Conservation (phyloP, 2,888 invertebrate genomes). For the Sphinx pinastri region DNA sequence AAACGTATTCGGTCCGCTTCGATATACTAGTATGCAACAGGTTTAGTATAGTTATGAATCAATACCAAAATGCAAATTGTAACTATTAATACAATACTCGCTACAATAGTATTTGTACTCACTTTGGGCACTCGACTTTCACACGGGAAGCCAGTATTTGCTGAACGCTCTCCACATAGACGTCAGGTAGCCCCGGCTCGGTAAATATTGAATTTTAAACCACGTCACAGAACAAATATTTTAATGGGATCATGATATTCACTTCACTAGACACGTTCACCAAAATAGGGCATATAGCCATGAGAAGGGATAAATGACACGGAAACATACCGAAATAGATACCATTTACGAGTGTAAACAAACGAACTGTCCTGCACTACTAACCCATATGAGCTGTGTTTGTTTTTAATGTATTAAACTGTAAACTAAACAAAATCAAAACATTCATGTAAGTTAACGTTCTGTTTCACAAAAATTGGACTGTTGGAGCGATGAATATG, state of each 20-base stretch:
- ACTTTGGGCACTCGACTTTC: conserved; percentile 41
- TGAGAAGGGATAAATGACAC: not conserved
- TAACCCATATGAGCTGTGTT: conserved; percentile 8
- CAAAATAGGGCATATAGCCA: not conserved
- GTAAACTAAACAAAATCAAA: not conserved
- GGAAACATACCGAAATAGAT: conserved; percentile 17
- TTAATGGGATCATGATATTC: conserved; percentile 24
- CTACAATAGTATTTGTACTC: conserved; percentile 8
- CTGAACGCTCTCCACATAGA: conserved; percentile 51
- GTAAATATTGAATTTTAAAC: conserved; percentile 61
- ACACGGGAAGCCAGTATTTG: conserved; percentile 68
- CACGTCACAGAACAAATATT: conserved; percentile 44
- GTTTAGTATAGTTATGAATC: no score
- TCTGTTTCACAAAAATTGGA: not conserved
- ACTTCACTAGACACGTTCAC: not conserved
- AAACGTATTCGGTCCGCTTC: not conserved
- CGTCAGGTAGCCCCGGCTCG: conserved; percentile 43
- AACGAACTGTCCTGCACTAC: conserved; percentile 16
- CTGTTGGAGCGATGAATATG: not conserved
- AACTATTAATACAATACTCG: not conserved
- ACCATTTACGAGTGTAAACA: conserved; percentile 3
- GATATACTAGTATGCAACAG: no score
- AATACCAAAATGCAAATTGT: not conserved
- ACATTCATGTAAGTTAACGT: not conserved
- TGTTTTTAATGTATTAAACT: conserved; percentile 3